phyloP scores from a whole-genome alignment of 2,888 invertebrate species.

The Neoitamus cyanurus region DNA sequence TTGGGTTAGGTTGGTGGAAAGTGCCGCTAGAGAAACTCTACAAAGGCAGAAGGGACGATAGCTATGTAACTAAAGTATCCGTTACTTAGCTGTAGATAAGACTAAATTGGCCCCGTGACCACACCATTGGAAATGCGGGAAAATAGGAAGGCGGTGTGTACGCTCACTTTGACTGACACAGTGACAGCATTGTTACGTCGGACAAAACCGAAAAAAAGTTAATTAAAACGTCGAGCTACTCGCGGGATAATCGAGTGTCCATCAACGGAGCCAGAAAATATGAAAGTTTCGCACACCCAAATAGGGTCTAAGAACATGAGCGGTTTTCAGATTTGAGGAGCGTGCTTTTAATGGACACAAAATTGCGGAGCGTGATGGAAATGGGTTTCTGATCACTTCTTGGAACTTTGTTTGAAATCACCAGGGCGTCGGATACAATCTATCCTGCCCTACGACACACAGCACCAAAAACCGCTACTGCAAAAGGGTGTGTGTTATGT shows the following conservation, averaged over 20 bases:
- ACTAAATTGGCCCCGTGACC: neutral
- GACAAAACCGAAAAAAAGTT: constrained; percentile 12
- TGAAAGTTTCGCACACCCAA: neutral
- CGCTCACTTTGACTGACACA: constrained; percentile 4
- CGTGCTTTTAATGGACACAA: neutral
- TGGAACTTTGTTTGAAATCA: neutral
- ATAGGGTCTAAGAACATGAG: neutral
- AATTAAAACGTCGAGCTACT: neutral
- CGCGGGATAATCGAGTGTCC: neutral
- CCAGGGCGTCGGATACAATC: neutral
- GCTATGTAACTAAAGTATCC: neutral
- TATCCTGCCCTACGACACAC: neutral
- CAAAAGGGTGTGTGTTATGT: neutral
- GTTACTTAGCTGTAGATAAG: neutral
- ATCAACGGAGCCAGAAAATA: neutral
- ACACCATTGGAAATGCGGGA: neutral
- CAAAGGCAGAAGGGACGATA: neutral
- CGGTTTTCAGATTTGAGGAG: neutral
- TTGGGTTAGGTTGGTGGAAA: neutral
- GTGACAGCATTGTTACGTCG: neutral
- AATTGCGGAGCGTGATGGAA: neutral
- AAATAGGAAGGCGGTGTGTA: neutral
- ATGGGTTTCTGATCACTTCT: neutral
- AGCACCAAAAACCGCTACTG: neutral
- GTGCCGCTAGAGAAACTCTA: neutral